Evolutionary conservation across 2,888 invertebrate genomes (phyloP).

Genomic region (Danaus chrysippus): DNA sequence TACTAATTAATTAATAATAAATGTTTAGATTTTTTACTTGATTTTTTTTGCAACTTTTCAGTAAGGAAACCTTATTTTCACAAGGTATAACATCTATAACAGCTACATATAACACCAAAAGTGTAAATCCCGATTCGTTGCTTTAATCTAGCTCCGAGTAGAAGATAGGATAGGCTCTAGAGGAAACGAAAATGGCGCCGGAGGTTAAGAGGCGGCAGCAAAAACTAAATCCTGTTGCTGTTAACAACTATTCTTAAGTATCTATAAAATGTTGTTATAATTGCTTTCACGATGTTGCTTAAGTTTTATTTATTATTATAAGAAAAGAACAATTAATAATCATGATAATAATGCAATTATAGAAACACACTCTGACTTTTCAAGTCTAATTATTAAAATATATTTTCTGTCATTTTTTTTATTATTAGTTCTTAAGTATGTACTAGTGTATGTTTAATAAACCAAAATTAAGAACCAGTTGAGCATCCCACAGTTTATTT

Average conservation of each 20-base stretch:
- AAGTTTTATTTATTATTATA: background rate
- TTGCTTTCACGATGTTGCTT: background rate
- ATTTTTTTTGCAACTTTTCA: too few species aligned
- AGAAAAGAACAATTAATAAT: background rate
- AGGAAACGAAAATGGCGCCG: constrained; percentile 34
- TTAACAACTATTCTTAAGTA: constrained; percentile 28
- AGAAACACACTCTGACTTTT: background rate
- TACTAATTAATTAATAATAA: too few species aligned
- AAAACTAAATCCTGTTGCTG: constrained; percentile 41
- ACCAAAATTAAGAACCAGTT: too few species aligned
- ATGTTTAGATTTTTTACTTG: too few species aligned
- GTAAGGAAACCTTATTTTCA: background rate
- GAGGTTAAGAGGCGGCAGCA: constrained; percentile 39
- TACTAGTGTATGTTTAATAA: too few species aligned
- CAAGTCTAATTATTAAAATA: too few species aligned
- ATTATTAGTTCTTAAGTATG: too few species aligned
- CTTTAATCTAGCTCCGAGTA: constrained; percentile 15
- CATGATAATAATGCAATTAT: background rate
- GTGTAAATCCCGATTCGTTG: constrained; percentile 16
- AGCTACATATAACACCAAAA: constrained; percentile 1
- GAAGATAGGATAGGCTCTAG: constrained; percentile 29
- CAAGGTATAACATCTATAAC: background rate
- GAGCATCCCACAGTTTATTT: too few species aligned
- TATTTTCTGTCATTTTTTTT: too few species aligned
- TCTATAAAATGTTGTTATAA: background rate